Evolutionary conservation across 1,140 invertebrate genomes (phyloP), one percentile per base, ranked within the genome.

Genomic region (Akabosia matsudoensis): DNA sequence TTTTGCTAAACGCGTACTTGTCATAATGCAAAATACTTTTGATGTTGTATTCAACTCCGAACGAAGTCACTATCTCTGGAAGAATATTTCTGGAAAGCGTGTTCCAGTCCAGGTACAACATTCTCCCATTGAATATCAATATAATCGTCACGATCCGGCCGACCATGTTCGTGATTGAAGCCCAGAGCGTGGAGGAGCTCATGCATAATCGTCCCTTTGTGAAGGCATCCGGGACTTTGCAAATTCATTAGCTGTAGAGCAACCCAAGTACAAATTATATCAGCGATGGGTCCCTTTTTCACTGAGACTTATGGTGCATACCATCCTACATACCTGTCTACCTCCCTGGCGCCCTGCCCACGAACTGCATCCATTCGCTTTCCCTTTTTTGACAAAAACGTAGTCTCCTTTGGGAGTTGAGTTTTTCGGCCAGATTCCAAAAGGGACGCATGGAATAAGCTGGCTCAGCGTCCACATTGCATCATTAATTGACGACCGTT

Each of bases 251-350:
- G 28, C 61, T 67, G 4, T 4, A 13, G 18, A 18, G 18, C 7
- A 45, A 45, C 7, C 18, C 18, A 45, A 18, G 37, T 18, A 45
- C 18, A 45, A 45, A 45, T 45, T 10, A 10, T 10, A 45, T 45
- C 7, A 18, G 18, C 7, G 18, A 18, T 45, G 37, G 37, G 37
- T 10, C 37, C 7, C 18, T 7, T 45, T n/a, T n/a, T n/a, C n/a
- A n/a, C n/a, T n/a, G n/a, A n/a, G n/a, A n/a, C n/a, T n/a, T n/a
- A n/a, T n/a, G n/a, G n/a, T n/a, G n/a, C n/a, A n/a, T n/a, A n/a
- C n/a, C n/a, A n/a, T n/a, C n/a, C n/a, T n/a, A n/a, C n/a, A n/a
- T 67, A 67, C 61, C 61, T 67, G 61, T 67, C 61, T 28, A 28
- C 61, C 61, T 16, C 61, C 61, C n/a, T 67, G 61, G 10, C 22